phyloP scores from a whole-genome alignment of 2,888 invertebrate species.

The Campaea margaritaria region DNA sequence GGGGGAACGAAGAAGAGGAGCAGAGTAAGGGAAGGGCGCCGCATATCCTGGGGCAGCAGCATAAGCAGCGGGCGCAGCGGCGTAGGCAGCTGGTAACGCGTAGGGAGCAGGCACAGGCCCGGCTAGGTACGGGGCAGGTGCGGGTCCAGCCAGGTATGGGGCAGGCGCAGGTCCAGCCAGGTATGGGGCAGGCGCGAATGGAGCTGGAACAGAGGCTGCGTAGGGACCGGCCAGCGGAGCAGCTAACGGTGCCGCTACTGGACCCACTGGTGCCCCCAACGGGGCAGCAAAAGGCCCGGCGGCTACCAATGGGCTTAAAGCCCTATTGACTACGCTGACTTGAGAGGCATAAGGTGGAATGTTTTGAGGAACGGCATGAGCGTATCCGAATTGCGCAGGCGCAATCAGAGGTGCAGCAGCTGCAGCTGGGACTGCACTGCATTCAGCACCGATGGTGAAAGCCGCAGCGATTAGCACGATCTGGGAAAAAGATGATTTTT shows the following conservation, averaged over 20 bases:
- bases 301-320: constrained; percentile 70
- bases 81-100: constrained; percentile 48
- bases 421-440: constrained; percentile 65
- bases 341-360: constrained; percentile 87
- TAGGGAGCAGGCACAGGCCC: constrained; percentile 41
- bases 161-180: constrained; percentile 43
- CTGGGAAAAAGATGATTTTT: constrained; percentile 45
- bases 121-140: too few relatives aligned
- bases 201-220: constrained; percentile 46
- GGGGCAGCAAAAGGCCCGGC: constrained; percentile 61
- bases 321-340: constrained; percentile 82
- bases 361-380: constrained; percentile 86
- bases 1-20: constrained; percentile 62
- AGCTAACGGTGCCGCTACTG: constrained; percentile 41
- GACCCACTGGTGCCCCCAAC: constrained; percentile 42
- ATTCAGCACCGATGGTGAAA: constrained; percentile 66
- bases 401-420: constrained; percentile 76
- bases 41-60: constrained; percentile 51
- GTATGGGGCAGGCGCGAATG: constrained; percentile 44
- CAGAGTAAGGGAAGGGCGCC: constrained; percentile 51
- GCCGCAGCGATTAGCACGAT: constrained; percentile 77
- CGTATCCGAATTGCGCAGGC: constrained; percentile 85
- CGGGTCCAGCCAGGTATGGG: too few relatives aligned
- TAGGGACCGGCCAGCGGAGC: constrained; percentile 44
- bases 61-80: constrained; percentile 47